Conservation (phyloP, 2,113 vertebrate species). For the Corythoichthys intestinalis region DNA sequence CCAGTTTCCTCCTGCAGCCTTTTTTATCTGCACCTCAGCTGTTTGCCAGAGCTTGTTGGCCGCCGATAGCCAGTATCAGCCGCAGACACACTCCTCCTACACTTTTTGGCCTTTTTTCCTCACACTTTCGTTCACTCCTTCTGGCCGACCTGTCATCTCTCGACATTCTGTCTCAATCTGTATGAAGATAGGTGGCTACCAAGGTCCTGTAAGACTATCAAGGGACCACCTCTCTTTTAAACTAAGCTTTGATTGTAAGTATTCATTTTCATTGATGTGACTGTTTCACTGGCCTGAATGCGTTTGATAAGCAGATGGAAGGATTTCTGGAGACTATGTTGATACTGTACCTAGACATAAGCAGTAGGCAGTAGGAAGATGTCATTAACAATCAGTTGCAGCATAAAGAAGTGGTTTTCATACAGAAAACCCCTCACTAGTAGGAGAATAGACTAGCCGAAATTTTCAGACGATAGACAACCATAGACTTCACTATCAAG, state of each 20-base stretch:
- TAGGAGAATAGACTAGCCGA: too few relatives aligned
- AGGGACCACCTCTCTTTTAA: background rate
- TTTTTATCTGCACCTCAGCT: constrained; percentile 41
- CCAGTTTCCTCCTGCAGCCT: constrained; percentile 35
- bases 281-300: background rate
- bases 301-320: background rate
- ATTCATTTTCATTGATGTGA: background rate
- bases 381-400: too few relatives aligned
- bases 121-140: background rate
- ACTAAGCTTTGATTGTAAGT: background rate
- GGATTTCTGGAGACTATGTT: background rate
- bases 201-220: background rate
- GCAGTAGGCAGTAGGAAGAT: too few relatives aligned
- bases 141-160: constrained; percentile 24
- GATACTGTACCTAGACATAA: too few relatives aligned
- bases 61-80: constrained; percentile 63
- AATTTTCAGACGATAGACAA: too few relatives aligned
- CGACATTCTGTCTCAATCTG: constrained; percentile 13
- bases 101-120: constrained; percentile 1
- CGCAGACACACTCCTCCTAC: constrained; percentile 24
- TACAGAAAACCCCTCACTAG: too few relatives aligned
- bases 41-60: constrained; percentile 43
- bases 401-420: too few relatives aligned
- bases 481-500: too few relatives aligned
- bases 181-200: constrained; percentile 5